These are phyloP conservation scores for Engraulis encrasicolus DNA, from an alignment of 2,113 vertebrate genomes.

Conservation along the genomic window DNA sequence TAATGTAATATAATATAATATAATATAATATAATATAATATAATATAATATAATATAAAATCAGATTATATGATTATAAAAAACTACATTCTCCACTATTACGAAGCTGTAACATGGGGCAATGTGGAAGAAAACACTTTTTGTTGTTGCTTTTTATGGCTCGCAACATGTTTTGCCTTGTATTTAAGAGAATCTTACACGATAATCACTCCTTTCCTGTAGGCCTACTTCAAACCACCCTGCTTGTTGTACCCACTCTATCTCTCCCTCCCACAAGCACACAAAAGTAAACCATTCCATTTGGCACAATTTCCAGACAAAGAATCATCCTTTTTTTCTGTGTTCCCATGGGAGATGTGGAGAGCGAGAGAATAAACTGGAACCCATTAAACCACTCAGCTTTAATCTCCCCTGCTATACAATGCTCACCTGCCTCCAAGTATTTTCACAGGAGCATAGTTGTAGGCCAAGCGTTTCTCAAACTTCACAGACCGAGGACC, in stretches of 20 bases:
- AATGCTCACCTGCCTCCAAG: conserved; percentile 31
- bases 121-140: not conserved
- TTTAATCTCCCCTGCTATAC: conserved; percentile 48
- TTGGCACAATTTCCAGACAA: not conserved
- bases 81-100: not conserved
- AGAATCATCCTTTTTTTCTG: not conserved
- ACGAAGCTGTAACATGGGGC: not conserved
- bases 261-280: not conserved
- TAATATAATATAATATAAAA: too few relatives aligned
- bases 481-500: too few relatives aligned
- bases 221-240: too few relatives aligned
- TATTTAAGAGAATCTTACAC: not conserved
- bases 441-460: not conserved
- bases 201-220: not conserved
- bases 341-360: not conserved
- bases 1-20: too few relatives aligned
- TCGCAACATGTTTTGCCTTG: not conserved
- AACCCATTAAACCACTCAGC: conserved; percentile 50
- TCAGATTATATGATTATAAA: too few relatives aligned
- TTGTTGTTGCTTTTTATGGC: not conserved
- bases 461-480: too few relatives aligned
- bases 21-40: too few relatives aligned
- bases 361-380: conserved; percentile 44
- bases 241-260: not conserved
- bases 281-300: not conserved